These are phyloP conservation scores for Caranx ignobilis DNA, from an alignment of 2,113 vertebrate genomes.

Conservation along the genomic window DNA sequence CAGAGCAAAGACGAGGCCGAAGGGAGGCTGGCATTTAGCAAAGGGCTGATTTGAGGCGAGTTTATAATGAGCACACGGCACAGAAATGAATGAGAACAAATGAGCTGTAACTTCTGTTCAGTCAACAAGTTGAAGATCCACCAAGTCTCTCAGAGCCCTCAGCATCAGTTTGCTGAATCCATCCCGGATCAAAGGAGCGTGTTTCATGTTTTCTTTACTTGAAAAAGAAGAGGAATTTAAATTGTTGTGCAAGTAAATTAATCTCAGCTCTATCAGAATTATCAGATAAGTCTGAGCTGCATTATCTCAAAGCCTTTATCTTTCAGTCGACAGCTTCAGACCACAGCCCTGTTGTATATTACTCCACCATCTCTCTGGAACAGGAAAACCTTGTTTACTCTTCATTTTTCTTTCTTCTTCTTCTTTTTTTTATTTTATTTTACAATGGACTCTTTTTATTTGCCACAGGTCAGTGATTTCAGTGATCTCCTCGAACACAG, in stretches of 20 bases:
- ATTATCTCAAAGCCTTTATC: constrained; percentile 53
- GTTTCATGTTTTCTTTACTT: not conserved
- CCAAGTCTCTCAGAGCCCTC: constrained; percentile 10
- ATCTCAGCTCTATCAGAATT: constrained; percentile 17
- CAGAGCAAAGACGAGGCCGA: constrained; percentile 11
- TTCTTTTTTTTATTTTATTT: not conserved
- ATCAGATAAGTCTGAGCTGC: constrained; percentile 30
- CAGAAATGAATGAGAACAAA: constrained; percentile 39
- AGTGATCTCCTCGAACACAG: not conserved
- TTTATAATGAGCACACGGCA: constrained; percentile 40
- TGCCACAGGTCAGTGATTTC: not conserved
- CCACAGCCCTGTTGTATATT: constrained; percentile 13
- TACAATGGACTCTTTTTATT: constrained; percentile 4
- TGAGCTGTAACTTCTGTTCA: constrained; percentile 44
- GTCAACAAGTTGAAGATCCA: constrained; percentile 36
- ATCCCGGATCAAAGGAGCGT: not conserved
- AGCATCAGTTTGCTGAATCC: constrained; percentile 28
- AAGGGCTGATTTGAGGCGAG: constrained; percentile 30
- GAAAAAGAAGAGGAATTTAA: constrained; percentile 29
- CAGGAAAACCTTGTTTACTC: constrained; percentile 14
- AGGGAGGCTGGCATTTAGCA: constrained; percentile 34
- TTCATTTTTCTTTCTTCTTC: not conserved
- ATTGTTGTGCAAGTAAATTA: constrained; percentile 22
- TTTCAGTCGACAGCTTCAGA: constrained; percentile 36
- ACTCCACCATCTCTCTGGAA: not conserved